Evolutionary conservation across 2,113 vertebrate species (phyloP).

Genomic region (Aegotheles bennettii): DNA sequence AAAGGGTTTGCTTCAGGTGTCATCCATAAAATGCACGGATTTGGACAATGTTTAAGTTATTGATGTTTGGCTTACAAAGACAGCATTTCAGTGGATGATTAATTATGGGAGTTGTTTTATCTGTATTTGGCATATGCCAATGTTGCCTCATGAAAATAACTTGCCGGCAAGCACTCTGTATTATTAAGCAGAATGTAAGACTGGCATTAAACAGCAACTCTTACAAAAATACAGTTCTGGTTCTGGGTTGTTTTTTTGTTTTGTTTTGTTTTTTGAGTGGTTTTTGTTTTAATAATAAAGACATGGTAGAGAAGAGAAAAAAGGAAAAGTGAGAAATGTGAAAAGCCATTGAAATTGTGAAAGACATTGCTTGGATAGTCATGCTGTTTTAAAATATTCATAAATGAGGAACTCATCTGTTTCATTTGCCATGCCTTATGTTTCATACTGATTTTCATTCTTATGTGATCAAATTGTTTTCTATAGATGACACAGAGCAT

Average conservation of each 20-base stretch:
- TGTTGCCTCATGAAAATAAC: not conserved
- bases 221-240: not conserved
- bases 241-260: not conserved
- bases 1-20: not conserved
- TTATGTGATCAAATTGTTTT: not conserved
- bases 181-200: not conserved
- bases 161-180: not conserved
- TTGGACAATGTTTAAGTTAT: not conserved
- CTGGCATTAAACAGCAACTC: not conserved
- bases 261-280: not conserved
- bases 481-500: not conserved
- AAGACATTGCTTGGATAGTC: not conserved
- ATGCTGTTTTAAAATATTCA: slow-evolving; percentile 2
- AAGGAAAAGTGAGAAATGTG: not conserved
- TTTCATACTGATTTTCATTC: not conserved
- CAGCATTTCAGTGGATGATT: not conserved
- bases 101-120: not conserved
- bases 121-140: not conserved
- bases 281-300: not conserved
- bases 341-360: not conserved
- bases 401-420: not conserved
- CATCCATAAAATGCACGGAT: not conserved
- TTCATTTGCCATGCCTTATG: not conserved
- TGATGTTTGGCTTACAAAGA: not conserved
- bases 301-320: not conserved